phyloP scores from a whole-genome alignment of 2,888 invertebrate genomes.

The Anthophora plumipes region DNA sequence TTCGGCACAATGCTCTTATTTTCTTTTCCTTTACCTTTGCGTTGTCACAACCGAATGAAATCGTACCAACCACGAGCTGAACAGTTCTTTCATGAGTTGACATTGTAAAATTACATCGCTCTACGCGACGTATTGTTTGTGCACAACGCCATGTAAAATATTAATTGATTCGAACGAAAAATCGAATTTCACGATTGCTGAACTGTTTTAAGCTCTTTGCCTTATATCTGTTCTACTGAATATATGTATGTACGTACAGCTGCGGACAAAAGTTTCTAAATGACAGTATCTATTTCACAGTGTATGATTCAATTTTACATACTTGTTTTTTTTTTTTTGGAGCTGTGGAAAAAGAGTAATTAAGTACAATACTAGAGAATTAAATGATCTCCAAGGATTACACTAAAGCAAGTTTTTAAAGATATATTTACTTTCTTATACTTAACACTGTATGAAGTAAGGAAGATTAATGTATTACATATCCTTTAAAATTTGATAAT shows the following conservation, averaged over 20 bases:
- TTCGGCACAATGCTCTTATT: constrained; percentile 74
- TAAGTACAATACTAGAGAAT: too few species aligned
- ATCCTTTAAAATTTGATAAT: too few species aligned
- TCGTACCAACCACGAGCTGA: neutral
- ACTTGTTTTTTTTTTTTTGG: too few species aligned
- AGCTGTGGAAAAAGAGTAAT: too few species aligned
- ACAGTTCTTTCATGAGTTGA: constrained; percentile 9
- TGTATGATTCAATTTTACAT: too few species aligned
- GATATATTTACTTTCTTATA: too few species aligned
- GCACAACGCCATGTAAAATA: neutral
- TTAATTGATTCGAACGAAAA: neutral
- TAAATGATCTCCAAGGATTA: too few species aligned
- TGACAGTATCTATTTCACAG: neutral
- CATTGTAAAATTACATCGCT: constrained; percentile 21
- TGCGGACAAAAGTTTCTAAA: too few species aligned
- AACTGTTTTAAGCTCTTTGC: neutral
- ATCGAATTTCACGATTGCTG: neutral
- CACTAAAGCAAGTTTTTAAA: too few species aligned
- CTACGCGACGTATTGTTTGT: neutral
- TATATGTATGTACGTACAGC: too few species aligned
- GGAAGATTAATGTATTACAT: too few species aligned
- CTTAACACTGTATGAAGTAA: too few species aligned
- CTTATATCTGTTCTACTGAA: neutral
- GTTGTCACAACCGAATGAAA: constrained; percentile 31
- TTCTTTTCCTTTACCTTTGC: constrained; percentile 48